Conservation (phyloP, 2,888 invertebrate species). For the Drosophila acutilabella region DNA sequence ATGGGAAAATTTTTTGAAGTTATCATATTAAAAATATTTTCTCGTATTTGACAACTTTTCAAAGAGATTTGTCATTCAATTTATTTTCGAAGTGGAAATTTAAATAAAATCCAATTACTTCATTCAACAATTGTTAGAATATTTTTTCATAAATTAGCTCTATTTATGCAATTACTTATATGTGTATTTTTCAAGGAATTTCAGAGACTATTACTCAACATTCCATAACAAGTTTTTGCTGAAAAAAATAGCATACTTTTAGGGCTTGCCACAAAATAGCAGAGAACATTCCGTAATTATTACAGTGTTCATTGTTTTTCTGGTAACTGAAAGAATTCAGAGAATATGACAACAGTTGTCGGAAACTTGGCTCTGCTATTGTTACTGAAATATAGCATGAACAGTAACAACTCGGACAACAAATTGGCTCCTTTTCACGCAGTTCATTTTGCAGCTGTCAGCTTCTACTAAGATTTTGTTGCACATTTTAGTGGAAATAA, state of each 20-base stretch:
- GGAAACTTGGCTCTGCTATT: constrained; percentile 62
- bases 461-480: constrained; percentile 28
- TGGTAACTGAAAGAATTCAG: constrained; percentile 30
- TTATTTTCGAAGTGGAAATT: not conserved
- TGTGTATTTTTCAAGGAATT: not conserved
- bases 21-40: constrained; percentile 33
- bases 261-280: constrained; percentile 12
- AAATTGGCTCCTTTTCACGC: constrained; percentile 65
- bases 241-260: constrained; percentile 53
- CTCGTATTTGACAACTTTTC: constrained; percentile 14
- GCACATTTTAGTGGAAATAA: constrained; percentile 3
- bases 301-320: constrained; percentile 18
- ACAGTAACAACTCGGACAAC: constrained; percentile 43
- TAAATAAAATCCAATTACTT: constrained; percentile 19
- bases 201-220: constrained; percentile 8
- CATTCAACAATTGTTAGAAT: constrained; percentile 12
- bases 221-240: not conserved
- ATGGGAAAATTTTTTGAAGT: constrained; percentile 24
- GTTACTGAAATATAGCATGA: constrained; percentile 9
- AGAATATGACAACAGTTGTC: constrained; percentile 62
- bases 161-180: not conserved
- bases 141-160: not conserved
- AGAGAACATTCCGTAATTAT: constrained; percentile 3
- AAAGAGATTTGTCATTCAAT: constrained; percentile 11
- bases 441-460: constrained; percentile 50